Percentiles rank a stretch among this genome's conserved stretches.
These are phyloP conservation scores for Cyrtonyx montezumae DNA, from an alignment of 2,113 vertebrate genomes.

Conservation along the genomic window DNA sequence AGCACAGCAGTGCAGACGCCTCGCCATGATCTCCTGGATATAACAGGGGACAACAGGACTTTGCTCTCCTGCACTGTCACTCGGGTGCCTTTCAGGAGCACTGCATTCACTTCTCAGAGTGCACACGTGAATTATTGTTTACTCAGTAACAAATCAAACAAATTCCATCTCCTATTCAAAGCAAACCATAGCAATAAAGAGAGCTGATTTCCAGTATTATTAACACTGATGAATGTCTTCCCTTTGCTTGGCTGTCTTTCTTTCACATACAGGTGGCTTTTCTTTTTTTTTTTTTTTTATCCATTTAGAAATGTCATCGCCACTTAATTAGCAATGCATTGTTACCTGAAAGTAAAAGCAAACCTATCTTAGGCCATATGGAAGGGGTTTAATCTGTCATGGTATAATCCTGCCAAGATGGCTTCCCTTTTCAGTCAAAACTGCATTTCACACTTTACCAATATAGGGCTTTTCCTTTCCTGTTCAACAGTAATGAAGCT, in stretches of 20 bases:
- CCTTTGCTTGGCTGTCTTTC: conserved; percentile 56
- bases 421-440: conserved; percentile 80
- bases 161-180: conserved; percentile 51
- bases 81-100: background rate
- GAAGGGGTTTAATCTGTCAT: conserved; percentile 77
- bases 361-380: conserved; percentile 75
- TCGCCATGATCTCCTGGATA: background rate
- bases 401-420: conserved; percentile 78
- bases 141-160: conserved; percentile 64
- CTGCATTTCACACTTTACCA: conserved; percentile 83
- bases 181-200: conserved; percentile 27
- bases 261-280: conserved; percentile 74
- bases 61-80: background rate
- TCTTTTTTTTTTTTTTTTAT: conserved; percentile 18
- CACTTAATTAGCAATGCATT: conserved; percentile 74
- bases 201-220: conserved; percentile 27
- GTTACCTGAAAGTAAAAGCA: conserved; percentile 76
- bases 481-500: conserved; percentile 68
- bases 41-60: background rate
- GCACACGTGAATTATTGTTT: conserved; percentile 29
- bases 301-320: conserved; percentile 73
- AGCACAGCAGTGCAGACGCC: background rate
- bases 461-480: conserved; percentile 70
- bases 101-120: background rate
- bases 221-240: conserved; percentile 11